These are phyloP conservation scores for Rhingia campestris DNA, from an alignment of 2,888 invertebrate genomes.

Conservation along the genomic window DNA sequence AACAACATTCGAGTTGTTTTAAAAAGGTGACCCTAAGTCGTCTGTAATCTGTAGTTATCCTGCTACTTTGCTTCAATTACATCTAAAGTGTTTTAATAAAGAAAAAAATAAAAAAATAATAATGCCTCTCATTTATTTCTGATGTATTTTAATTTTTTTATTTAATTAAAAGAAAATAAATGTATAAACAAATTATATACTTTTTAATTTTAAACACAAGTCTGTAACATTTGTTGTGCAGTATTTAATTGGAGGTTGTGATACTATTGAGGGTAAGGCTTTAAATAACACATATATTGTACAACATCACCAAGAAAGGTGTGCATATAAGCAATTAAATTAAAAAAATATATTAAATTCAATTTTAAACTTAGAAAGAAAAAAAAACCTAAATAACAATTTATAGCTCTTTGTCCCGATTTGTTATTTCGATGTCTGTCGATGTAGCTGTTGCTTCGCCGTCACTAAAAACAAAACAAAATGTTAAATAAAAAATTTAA, in stretches of 20 bases:
- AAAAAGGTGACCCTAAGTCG: slow-evolving; percentile 12
- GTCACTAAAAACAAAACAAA: slow-evolving; percentile 76
- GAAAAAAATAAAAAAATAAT: slow-evolving; percentile 5
- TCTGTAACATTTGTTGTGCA: slow-evolving; percentile 54
- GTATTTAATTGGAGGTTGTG: slow-evolving; percentile 43
- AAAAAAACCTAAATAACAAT: slow-evolving; percentile 22
- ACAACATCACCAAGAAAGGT: slow-evolving; percentile 43
- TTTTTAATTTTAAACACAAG: slow-evolving; percentile 11
- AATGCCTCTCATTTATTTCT: slow-evolving; percentile 27
- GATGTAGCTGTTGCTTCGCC: slow-evolving; percentile 75
- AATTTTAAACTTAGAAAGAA: slow-evolving; percentile 54
- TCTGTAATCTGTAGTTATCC: slow-evolving; percentile 3
- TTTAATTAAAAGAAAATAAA: slow-evolving; percentile 22
- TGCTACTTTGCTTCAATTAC: too few relatives aligned
- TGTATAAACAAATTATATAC: slow-evolving; percentile 25
- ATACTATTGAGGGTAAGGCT: slow-evolving; percentile 20
- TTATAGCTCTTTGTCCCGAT: slow-evolving; percentile 73
- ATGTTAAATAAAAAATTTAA: slow-evolving; percentile 31
- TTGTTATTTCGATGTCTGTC: slow-evolving; percentile 79
- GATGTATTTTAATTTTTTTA: slow-evolving; percentile 15
- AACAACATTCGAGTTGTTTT: background rate
- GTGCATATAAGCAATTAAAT: slow-evolving; percentile 56
- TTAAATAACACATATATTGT: slow-evolving; percentile 46
- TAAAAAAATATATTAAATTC: slow-evolving; percentile 35
- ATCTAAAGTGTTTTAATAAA: background rate